Percentiles rank a stretch among this genome's conserved stretches.
Conservation (phyloP, 2,113 vertebrate genomes). For the Chionis minor region DNA sequence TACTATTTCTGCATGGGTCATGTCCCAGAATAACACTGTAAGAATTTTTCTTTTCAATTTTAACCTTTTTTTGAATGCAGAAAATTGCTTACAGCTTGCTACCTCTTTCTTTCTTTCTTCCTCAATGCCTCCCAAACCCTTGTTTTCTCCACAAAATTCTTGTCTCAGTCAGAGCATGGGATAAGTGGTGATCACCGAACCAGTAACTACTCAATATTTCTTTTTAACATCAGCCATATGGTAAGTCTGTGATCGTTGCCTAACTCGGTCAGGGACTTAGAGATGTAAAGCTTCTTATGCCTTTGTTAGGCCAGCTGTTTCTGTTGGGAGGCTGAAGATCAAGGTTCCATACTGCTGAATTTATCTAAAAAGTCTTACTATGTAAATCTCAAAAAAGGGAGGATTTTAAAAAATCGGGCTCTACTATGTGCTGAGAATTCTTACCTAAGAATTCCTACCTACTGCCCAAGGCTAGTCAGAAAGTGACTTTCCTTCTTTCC, state of each 20-base stretch:
- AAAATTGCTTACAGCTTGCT: background rate
- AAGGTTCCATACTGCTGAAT: background rate
- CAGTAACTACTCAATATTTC: constrained; percentile 24
- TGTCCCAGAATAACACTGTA: background rate
- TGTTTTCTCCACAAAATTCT: background rate
- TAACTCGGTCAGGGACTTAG: constrained; percentile 34
- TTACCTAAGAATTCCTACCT: background rate
- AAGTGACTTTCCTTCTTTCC: background rate
- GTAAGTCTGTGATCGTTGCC: constrained; percentile 47
- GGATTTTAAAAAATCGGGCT: background rate
- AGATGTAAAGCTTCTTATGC: constrained; percentile 52
- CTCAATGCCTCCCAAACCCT: background rate
- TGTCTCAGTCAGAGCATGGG: background rate
- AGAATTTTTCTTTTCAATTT: background rate
- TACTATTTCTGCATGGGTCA: background rate
- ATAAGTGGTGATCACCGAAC: background rate
- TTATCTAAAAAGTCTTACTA: background rate
- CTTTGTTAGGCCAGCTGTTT: constrained; percentile 47
- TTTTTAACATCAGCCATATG: constrained; percentile 52
- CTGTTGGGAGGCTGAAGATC: background rate
- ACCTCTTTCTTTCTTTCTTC: background rate
- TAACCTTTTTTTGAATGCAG: background rate
- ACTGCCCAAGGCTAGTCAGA: background rate
- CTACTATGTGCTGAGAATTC: background rate
- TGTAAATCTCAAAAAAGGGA: background rate